phyloP scores from a whole-genome alignment of 1,140 invertebrate species.

The Helicoverpa zea region DNA sequence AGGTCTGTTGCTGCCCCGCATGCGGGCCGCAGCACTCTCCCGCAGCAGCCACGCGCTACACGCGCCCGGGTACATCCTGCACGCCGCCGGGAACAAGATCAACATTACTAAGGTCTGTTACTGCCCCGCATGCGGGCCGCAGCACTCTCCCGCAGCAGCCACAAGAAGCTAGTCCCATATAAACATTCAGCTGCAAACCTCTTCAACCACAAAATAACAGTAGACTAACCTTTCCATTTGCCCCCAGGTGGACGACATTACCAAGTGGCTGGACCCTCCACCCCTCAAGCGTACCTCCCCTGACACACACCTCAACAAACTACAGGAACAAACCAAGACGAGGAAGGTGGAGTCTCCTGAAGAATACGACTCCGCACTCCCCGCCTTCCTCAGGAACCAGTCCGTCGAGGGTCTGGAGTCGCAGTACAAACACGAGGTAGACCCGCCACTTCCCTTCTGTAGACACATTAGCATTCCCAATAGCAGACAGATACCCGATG shows the following conservation, averaged over 20 bases:
- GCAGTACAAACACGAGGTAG: conserved; percentile 64
- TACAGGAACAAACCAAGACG: conserved; percentile 61
- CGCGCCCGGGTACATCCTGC: too few relatives aligned
- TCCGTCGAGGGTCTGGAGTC: conserved; percentile 82
- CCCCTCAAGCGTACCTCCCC: conserved; percentile 70
- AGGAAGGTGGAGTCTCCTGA: conserved; percentile 61
- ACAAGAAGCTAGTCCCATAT: too few relatives aligned
- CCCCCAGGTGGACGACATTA: conserved; percentile 80
- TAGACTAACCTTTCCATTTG: too few relatives aligned
- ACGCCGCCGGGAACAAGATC: too few relatives aligned
- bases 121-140: conserved; percentile 45
- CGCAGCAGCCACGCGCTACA: too few relatives aligned
- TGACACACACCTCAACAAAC: conserved; percentile 67
- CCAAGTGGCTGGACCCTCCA: conserved; percentile 81
- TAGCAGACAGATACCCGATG: conserved; percentile 52
- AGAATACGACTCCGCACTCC: conserved; percentile 54
- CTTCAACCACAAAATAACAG: too few relatives aligned
- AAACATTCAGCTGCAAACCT: too few relatives aligned
- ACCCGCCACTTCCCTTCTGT: conserved; percentile 67
- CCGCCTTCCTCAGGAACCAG: conserved; percentile 82
- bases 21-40: too few relatives aligned
- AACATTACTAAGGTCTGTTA: too few relatives aligned
- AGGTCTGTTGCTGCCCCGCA: too few relatives aligned
- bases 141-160: not conserved
- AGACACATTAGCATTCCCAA: conserved; percentile 78